Evolutionary conservation across 2,888 invertebrate genomes (phyloP).

Genomic region (Eubasilissa splendida): DNA sequence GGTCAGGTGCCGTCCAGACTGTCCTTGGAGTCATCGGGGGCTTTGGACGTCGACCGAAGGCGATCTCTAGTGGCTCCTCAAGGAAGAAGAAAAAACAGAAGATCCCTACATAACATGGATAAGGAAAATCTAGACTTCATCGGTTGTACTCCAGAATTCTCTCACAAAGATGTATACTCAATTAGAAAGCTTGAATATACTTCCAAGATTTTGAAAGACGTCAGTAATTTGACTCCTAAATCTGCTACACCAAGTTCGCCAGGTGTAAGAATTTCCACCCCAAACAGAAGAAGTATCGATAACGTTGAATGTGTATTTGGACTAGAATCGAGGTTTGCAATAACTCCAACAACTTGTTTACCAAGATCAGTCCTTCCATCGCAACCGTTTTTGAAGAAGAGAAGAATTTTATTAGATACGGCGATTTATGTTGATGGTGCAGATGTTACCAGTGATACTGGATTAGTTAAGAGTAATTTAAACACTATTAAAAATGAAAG

Average conservation of each 20-base stretch:
- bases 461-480: neutral
- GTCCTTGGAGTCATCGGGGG: slow-evolving; percentile 65
- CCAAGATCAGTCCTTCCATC: slow-evolving; percentile 28
- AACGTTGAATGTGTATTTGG: slow-evolving; percentile 28
- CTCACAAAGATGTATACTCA: slow-evolving; percentile 71
- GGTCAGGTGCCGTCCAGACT: slow-evolving; percentile 63
- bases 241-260: slow-evolving; percentile 64
- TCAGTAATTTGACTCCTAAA: slow-evolving; percentile 76
- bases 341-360: slow-evolving; percentile 46
- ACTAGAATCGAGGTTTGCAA: slow-evolving; percentile 32
- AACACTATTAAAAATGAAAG: neutral
- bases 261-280: slow-evolving; percentile 59
- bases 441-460: slow-evolving; percentile 58
- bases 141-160: slow-evolving; percentile 73
- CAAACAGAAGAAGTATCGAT: slow-evolving; percentile 64
- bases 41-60: slow-evolving; percentile 69
- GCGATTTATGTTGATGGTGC: slow-evolving; percentile 58
- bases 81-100: slow-evolving; percentile 65
- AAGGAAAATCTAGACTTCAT: slow-evolving; percentile 71
- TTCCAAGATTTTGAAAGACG: slow-evolving; percentile 70
- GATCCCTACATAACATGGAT: slow-evolving; percentile 62
- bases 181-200: slow-evolving; percentile 70
- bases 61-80: slow-evolving; percentile 67
- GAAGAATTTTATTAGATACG: slow-evolving; percentile 55
- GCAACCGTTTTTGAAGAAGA: slow-evolving; percentile 51